Conservation (phyloP, 2,113 vertebrate species). For the Cottus gobio region DNA sequence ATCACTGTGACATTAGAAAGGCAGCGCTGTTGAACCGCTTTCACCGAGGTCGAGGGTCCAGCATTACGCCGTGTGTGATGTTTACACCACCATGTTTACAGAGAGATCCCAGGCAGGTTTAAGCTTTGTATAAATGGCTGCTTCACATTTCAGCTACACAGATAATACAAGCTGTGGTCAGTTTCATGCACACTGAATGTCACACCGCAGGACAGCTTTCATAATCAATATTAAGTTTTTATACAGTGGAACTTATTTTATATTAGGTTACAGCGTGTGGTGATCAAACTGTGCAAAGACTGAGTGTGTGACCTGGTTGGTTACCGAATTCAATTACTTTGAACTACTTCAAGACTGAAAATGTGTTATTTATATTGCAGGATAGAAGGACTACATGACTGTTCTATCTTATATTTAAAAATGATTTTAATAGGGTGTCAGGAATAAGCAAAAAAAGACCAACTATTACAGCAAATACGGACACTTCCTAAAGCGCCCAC, state of each 20-base stretch:
- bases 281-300: background rate
- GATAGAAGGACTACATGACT: background rate
- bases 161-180: background rate
- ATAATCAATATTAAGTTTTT: background rate
- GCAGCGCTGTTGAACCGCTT: slow-evolving; percentile 40
- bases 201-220: background rate
- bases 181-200: background rate
- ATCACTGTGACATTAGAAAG: slow-evolving; percentile 39
- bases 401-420: background rate
- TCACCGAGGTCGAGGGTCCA: slow-evolving; percentile 35
- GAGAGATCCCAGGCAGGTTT: background rate
- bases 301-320: background rate
- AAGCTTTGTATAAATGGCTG: background rate
- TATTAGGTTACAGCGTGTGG: no score
- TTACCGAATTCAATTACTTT: background rate
- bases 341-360: background rate
- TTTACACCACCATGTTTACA: slow-evolving; percentile 19
- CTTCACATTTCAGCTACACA: background rate
- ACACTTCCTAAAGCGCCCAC: background rate
- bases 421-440: slow-evolving; percentile 1
- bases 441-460: slow-evolving; percentile 7
- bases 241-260: background rate
- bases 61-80: slow-evolving; percentile 27
- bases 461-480: slow-evolving; percentile 4
- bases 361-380: background rate